phyloP scores from a whole-genome alignment of 1,140 invertebrate species.

The Rhizoglyphus robini region DNA sequence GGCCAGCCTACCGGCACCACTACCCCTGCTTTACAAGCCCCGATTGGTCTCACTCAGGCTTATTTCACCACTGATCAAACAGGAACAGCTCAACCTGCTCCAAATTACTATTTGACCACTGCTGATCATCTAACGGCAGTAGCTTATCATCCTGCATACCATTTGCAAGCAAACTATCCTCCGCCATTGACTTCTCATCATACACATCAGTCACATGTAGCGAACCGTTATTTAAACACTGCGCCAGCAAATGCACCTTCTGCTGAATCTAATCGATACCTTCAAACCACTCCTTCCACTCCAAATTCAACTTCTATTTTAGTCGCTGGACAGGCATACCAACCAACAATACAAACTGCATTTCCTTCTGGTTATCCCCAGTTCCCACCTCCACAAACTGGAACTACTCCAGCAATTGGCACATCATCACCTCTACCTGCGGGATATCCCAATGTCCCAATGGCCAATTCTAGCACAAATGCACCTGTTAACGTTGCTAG shows the following conservation, averaged over 20 bases:
- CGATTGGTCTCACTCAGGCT: background rate
- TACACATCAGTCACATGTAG: background rate
- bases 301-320: background rate
- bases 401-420: background rate
- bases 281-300: background rate
- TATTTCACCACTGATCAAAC: background rate
- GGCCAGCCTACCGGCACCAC: background rate
- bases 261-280: slow-evolving; percentile 8
- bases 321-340: background rate
- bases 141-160: background rate
- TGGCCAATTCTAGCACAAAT: background rate
- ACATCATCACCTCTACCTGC: background rate
- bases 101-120: slow-evolving; percentile 2
- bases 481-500: background rate
- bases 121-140: background rate
- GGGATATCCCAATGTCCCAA: background rate
- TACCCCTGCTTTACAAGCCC: background rate
- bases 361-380: slow-evolving; percentile 24
- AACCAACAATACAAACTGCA: background rate
- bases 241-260: background rate
- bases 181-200: background rate
- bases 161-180: background rate
- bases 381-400: slow-evolving; percentile 18
- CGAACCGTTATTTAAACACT: slow-evolving; percentile 1
- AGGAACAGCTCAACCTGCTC: background rate